These are phyloP conservation scores for Crotalus viridis DNA, from an alignment of 2,113 vertebrate species.

Conservation along the genomic window DNA sequence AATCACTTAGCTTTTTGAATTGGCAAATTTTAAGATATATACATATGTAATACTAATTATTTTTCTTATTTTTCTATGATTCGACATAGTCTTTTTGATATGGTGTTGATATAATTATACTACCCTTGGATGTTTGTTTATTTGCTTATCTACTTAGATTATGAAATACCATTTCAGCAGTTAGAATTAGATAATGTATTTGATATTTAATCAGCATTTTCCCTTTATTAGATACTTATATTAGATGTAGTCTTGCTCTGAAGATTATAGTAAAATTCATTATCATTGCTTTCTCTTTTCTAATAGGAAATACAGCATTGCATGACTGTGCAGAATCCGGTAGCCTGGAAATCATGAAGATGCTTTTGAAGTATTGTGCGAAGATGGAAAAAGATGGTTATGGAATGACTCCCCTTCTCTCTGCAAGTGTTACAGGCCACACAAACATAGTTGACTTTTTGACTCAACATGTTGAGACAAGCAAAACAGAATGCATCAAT, in stretches of 20 bases:
- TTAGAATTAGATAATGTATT: neutral
- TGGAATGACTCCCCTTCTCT: constrained; percentile 95
- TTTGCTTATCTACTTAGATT: neutral
- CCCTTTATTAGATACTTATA: neutral
- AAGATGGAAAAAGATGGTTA: constrained; percentile 98
- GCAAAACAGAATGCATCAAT: constrained; percentile 85
- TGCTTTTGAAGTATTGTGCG: constrained; percentile 94
- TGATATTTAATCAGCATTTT: neutral
- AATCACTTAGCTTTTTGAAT: neutral
- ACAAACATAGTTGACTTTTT: constrained; percentile 97
- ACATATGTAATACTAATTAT: neutral
- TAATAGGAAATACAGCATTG: constrained; percentile 90
- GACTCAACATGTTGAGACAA: constrained; percentile 87
- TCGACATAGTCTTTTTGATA: neutral
- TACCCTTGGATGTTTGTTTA: neutral
- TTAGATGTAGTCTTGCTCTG: neutral
- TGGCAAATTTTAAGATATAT: neutral
- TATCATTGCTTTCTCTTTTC: constrained; percentile 39
- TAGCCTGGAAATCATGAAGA: constrained; percentile 97
- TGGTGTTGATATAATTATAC: neutral
- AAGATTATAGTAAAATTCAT: neutral
- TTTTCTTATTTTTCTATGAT: neutral
- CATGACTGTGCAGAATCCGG: constrained; percentile 99
- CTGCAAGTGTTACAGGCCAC: constrained; percentile 96
- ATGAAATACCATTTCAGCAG: constrained; percentile 3